phyloP scores from a whole-genome alignment of 2,888 invertebrate genomes.

The Gymnocheta viridis region DNA sequence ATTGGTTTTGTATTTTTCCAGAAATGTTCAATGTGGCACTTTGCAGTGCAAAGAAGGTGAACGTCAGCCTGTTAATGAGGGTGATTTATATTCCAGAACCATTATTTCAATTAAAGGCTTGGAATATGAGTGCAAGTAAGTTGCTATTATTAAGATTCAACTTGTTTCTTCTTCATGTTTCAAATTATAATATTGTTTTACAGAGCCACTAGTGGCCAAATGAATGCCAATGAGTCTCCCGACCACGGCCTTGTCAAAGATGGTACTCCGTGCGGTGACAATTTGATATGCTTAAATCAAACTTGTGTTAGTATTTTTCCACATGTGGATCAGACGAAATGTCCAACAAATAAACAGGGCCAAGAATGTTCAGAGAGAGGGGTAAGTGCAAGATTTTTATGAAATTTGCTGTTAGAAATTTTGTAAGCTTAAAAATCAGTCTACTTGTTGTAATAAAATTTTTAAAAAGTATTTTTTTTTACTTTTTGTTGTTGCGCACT shows the following conservation, averaged over 20 bases:
- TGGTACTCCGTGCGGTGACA: constrained; percentile 96
- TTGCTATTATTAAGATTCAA: constrained; percentile 73
- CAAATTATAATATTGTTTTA: not conserved
- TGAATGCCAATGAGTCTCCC: constrained; percentile 85
- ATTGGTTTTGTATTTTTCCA: constrained; percentile 76
- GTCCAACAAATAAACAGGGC: constrained; percentile 94
- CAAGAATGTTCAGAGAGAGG: constrained; percentile 97
- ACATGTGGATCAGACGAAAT: constrained; percentile 92
- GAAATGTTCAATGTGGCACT: constrained; percentile 96
- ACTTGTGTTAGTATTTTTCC: constrained; percentile 94
- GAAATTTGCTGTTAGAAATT: too few relatives aligned
- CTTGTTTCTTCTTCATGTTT: not conserved
- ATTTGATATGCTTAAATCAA: constrained; percentile 96
- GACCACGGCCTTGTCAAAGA: constrained; percentile 95
- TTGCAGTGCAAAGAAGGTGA: constrained; percentile 96
- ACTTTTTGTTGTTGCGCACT: too few relatives aligned
- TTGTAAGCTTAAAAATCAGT: too few relatives aligned
- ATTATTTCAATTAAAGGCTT: constrained; percentile 93
- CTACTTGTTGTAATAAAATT: too few relatives aligned
- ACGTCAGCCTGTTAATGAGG: constrained; percentile 90
- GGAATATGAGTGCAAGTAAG: constrained; percentile 98
- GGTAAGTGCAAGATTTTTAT: constrained; percentile 85
- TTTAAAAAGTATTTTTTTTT: too few relatives aligned
- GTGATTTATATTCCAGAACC: constrained; percentile 93
- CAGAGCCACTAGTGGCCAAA: constrained; percentile 89